Evolutionary conservation across 2,113 vertebrate species (phyloP), one percentile per base, ranked within the genome.

Genomic region (Lynx canadensis): DNA sequence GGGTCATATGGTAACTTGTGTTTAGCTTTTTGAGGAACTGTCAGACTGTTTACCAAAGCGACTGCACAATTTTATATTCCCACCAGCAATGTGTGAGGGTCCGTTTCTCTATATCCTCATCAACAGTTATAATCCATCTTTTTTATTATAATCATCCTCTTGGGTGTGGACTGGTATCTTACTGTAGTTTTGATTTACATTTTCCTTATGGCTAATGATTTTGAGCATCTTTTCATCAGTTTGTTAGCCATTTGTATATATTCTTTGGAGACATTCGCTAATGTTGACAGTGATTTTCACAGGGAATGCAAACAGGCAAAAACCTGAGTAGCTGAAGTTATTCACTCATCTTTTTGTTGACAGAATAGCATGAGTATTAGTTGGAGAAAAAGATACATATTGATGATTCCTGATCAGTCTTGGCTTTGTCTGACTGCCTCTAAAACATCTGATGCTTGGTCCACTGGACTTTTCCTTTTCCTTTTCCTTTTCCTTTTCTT

Each of bases 231-330:
- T 94, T 85, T 85, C 31, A 60, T 89, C 78, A 38, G 21, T 83
- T 97, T 69, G 10, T 95, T 86, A 52, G 57, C 48, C 41, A 57
- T 80, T 71, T 81, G 18, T 50, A 7, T 48, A n/a, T 80, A 66
- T 50, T 96, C 19, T 71, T 91, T 80, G 60, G 63, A 73, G 69
- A 93, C 16, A 65, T 31, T 89, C 33, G 38, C 82, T 90, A 45
- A 80, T 84, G 91, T 93, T 95, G 85, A 90, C 48, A 79, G 31
- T 80, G 57, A 63, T 86, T 97, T 97, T 97, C 89, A 95, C 52
- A 93, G 63, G 31, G 9, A 71, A 27, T 83, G 4, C 45, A 48
- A 89, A 89, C 29, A 71, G 65, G 65, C 48, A 79, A 93, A 27
- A 85, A 68, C 41, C 41, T 48, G 29, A 21, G 69, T 74, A 78